These are phyloP conservation scores for Ochlodes sylvanus DNA, from an alignment of 2,888 invertebrate genomes.

Conservation along the genomic window DNA sequence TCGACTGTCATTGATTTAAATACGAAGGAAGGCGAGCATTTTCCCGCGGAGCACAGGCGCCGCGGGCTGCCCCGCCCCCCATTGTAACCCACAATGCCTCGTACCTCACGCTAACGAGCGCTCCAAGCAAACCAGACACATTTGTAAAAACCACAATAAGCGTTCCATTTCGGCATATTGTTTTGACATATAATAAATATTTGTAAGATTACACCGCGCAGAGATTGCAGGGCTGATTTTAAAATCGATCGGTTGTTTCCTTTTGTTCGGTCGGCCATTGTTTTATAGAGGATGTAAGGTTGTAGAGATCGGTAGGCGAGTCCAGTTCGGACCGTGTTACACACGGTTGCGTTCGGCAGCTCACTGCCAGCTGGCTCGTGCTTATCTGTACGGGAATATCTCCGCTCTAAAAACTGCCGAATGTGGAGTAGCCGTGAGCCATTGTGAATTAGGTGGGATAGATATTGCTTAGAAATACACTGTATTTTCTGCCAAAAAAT, in stretches of 20 bases:
- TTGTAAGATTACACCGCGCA: conserved; percentile 76
- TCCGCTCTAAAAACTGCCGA: conserved; percentile 34
- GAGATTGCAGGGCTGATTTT: conserved; percentile 75
- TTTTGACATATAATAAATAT: conserved; percentile 86
- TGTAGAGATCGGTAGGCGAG: conserved; percentile 53
- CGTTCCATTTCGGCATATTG: conserved; percentile 84
- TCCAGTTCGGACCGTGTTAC: conserved; percentile 71
- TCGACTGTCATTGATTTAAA: conserved; percentile 70
- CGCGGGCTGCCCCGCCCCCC: conserved; percentile 73
- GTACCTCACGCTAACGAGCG: conserved; percentile 83
- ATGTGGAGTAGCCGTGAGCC: conserved; percentile 34
- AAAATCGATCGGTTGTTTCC: conserved; percentile 67
- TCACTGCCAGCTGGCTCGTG: conserved; percentile 56
- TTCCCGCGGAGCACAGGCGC: conserved; percentile 65
- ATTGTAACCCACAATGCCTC: conserved; percentile 81
- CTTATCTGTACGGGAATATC: conserved; percentile 33
- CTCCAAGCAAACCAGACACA: conserved; percentile 79
- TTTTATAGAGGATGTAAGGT: conserved; percentile 51
- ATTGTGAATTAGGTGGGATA: conserved; percentile 13
- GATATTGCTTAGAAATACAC: neutral
- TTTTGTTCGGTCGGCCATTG: conserved; percentile 65
- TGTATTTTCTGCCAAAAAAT: neutral
- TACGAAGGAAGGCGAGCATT: conserved; percentile 57
- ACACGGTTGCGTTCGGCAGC: conserved; percentile 76
- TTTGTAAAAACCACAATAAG: conserved; percentile 84